Conservation (phyloP, 2,797 vertebrate species). For the Linurgus olivaceus region DNA sequence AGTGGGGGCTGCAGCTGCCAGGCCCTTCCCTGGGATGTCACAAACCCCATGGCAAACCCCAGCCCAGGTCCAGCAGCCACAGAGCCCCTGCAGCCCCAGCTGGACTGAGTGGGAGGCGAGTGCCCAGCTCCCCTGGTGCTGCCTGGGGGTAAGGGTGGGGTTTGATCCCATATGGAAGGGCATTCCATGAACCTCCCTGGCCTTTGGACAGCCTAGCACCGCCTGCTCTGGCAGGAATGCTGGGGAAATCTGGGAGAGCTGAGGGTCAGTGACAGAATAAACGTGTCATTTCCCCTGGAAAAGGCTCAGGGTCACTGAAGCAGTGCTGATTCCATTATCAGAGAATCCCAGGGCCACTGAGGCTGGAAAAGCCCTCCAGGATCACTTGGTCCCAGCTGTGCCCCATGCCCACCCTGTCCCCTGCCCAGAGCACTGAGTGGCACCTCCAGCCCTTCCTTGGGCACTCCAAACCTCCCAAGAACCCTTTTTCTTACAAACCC, state of each 20-base stretch:
- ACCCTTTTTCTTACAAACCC: background rate
- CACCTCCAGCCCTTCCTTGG: background rate
- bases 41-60: background rate
- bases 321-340: background rate
- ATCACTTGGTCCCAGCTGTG: rapidly evolving
- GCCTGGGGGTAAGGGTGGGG: background rate
- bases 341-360: background rate
- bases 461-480: background rate
- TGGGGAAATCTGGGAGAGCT: background rate
- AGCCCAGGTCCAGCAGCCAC: background rate
- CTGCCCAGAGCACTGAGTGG: background rate
- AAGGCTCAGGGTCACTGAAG: background rate
- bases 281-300: background rate
- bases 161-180: background rate
- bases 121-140: background rate
- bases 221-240: background rate
- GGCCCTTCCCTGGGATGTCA: background rate
- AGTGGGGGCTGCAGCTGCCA: background rate
- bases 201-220: background rate
- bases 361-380: background rate
- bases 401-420: rapidly evolving
- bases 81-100: background rate
- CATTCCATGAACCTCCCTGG: background rate
- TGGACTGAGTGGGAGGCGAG: background rate
- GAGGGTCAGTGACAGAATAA: background rate